Percentiles rank a stretch among this genome's conserved stretches.
These are phyloP conservation scores for Galerucella calmariensis DNA, from an alignment of 2,888 invertebrate genomes.

Conservation along the genomic window DNA sequence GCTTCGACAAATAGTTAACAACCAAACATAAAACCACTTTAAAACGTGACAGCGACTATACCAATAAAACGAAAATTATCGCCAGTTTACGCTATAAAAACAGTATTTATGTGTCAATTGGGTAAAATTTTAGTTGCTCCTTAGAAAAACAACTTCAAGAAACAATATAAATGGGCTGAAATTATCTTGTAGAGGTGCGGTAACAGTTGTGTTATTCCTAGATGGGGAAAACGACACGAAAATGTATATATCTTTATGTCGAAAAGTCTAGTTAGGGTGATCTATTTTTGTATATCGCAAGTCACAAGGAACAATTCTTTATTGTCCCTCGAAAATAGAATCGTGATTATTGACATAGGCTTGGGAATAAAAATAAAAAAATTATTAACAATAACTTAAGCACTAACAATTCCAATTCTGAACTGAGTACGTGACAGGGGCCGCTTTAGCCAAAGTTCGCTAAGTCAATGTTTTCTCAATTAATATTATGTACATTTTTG, in stretches of 20 bases:
- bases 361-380: not conserved
- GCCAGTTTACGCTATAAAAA: conserved; percentile 23
- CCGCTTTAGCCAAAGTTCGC: too few species aligned
- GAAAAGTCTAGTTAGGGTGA: conserved; percentile 43
- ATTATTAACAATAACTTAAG: not conserved
- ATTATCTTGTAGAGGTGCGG: conserved; percentile 47
- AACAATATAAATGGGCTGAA: conserved; percentile 54
- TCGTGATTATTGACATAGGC: not conserved
- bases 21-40: conserved; percentile 13
- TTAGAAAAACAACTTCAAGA: conserved; percentile 44
- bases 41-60: conserved; percentile 14
- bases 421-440: too few species aligned
- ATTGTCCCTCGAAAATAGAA: conserved; percentile 46
- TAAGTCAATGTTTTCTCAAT: too few species aligned
- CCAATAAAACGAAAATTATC: conserved; percentile 24
- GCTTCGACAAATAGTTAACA: conserved; percentile 19
- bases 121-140: conserved; percentile 23
- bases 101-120: conserved; percentile 22
- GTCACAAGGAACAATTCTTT: conserved; percentile 41
- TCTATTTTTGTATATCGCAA: conserved; percentile 40
- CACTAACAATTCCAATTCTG: too few species aligned
- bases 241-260: conserved; percentile 49
- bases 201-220: conserved; percentile 56
- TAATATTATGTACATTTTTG: not conserved
- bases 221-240: conserved; percentile 56